Percentiles rank a stretch among this genome's conserved stretches.
These are phyloP conservation scores for Chunga burmeisteri DNA, from an alignment of 2,113 vertebrate species.

Conservation along the genomic window DNA sequence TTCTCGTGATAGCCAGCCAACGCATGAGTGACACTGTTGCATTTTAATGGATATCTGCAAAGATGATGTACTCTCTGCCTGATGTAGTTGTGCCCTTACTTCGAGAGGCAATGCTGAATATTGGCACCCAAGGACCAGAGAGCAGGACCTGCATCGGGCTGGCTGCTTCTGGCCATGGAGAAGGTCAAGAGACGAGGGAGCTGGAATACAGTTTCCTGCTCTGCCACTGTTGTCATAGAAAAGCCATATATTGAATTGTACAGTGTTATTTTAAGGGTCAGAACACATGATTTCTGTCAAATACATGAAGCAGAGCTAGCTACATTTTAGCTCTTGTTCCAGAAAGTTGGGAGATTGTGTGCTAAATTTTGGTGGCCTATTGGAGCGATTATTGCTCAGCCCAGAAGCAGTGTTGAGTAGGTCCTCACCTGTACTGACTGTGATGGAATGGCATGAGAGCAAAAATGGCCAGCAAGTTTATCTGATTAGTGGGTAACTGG, in stretches of 20 bases:
- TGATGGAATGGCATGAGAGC: not conserved
- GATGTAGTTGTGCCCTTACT: not conserved
- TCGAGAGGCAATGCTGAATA: not conserved
- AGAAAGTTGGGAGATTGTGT: not conserved
- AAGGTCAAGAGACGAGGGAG: not conserved
- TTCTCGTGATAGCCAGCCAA: not conserved
- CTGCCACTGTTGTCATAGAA: not conserved
- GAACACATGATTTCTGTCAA: not conserved
- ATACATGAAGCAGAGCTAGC: not conserved
- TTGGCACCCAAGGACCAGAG: not conserved
- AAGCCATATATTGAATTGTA: not conserved
- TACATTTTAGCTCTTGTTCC: not conserved
- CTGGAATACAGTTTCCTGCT: not conserved
- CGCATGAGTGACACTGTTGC: not conserved
- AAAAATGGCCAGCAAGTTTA: not conserved
- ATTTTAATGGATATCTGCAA: not conserved
- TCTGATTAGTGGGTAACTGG: not conserved
- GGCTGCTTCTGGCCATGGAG: not conserved
- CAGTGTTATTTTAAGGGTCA: not conserved
- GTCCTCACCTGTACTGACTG: not conserved
- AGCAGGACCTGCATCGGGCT: not conserved
- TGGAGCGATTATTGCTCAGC: not conserved
- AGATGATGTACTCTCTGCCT: not conserved
- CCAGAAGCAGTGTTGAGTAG: not conserved
- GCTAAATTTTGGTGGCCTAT: not conserved